Evolutionary conservation across 2,113 vertebrate genomes (phyloP).

Genomic region (Anolis sagrei): DNA sequence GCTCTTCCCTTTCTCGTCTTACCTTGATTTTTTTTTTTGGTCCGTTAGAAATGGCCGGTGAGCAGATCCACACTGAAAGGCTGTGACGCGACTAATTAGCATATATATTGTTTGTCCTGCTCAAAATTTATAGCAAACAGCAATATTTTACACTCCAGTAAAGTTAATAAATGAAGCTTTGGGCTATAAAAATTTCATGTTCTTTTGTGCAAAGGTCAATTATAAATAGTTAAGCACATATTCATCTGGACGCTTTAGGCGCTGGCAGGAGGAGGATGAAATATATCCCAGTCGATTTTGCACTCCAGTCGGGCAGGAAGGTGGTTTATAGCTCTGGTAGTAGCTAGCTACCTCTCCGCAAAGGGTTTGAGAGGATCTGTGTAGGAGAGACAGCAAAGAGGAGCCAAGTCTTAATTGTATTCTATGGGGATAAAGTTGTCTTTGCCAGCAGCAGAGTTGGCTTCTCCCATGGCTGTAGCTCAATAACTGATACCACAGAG

Average conservation of each 20-base stretch:
- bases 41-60: slow-evolving; percentile 71
- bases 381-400: background rate
- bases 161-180: slow-evolving; percentile 88
- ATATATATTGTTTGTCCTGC: slow-evolving; percentile 88
- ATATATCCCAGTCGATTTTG: slow-evolving; percentile 70
- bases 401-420: background rate
- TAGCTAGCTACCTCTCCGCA: background rate
- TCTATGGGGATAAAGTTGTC: slow-evolving; percentile 16
- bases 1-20: slow-evolving; percentile 43
- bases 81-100: slow-evolving; percentile 79
- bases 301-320: slow-evolving; percentile 66
- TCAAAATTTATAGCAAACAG: slow-evolving; percentile 84
- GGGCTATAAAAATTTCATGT: slow-evolving; percentile 85
- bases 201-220: slow-evolving; percentile 86
- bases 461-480: no score
- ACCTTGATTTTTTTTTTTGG: slow-evolving; percentile 64
- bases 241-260: slow-evolving; percentile 73
- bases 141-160: slow-evolving; percentile 86
- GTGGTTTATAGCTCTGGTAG: slow-evolving; percentile 49
- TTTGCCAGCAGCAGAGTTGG: background rate
- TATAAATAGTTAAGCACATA: slow-evolving; percentile 86
- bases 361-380: slow-evolving; percentile 9
- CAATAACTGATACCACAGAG: no score
- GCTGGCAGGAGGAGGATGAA: slow-evolving; percentile 64
- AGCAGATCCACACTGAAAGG: slow-evolving; percentile 60